Conservation (phyloP, 2,797 vertebrate genomes). For the Perodicticus potto region DNA sequence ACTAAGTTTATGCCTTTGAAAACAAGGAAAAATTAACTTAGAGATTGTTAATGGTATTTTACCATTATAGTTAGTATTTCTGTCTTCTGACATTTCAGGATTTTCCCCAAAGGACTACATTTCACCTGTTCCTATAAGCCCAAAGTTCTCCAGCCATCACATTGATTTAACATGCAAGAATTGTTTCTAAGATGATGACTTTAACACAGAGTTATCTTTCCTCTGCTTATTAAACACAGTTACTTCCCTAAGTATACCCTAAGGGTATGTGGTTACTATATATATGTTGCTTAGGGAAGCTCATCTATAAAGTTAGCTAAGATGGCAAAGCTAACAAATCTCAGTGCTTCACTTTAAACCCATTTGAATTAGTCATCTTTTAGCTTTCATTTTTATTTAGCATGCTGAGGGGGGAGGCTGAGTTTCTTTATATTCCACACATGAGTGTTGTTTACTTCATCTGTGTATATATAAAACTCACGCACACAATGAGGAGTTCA, state of each 20-base stretch:
- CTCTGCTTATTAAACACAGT: not conserved
- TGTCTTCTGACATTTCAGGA: not conserved
- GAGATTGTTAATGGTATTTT: conserved; percentile 1
- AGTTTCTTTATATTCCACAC: not conserved
- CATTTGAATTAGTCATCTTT: not conserved
- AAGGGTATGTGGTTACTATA: not conserved
- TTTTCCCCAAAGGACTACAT: not conserved
- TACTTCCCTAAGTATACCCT: not conserved
- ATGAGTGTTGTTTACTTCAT: not conserved
- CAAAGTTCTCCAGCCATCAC: not conserved
- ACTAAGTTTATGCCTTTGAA: conserved; percentile 26
- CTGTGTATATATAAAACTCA: not conserved
- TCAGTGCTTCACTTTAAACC: not conserved
- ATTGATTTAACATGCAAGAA: not conserved
- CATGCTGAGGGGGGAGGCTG: not conserved
- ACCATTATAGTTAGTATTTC: not conserved
- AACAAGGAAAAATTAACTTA: not conserved
- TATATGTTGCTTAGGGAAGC: not conserved
- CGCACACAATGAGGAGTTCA: not conserved
- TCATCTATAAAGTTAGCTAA: not conserved
- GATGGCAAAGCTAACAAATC: not conserved
- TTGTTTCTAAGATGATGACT: conserved; percentile 57
- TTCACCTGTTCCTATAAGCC: not conserved
- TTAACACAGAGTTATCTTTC: not conserved
- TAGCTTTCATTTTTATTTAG: conserved; percentile 24